Evolutionary conservation across 2,888 invertebrate species (phyloP), one percentile per base, ranked within the genome.

Genomic region (Archips xylosteana): DNA sequence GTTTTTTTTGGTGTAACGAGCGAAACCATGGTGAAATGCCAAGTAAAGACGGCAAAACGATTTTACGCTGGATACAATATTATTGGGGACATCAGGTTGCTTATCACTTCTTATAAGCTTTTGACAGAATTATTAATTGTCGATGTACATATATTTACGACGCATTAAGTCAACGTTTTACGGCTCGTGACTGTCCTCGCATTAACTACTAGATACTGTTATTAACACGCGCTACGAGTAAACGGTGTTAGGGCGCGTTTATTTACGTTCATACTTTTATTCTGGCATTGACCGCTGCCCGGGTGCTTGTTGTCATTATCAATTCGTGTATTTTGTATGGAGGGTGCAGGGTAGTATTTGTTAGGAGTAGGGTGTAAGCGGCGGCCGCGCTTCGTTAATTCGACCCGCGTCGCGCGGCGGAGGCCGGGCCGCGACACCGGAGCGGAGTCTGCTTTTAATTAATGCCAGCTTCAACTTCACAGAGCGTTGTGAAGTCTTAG

Each of bases 281-380:
- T 42, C 42, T 9, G 23, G 42, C 62, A 3, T 10, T 15, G 61
- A 12, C 49, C 36, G 51, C 15, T 83, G 80, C 79, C 80, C 80
- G 72, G 75, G 71, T 78, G 32, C 64, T 74, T 75, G 63, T 70
- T 60, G 80, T 82, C 81, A 84, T 81, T 80, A 81, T 70, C 49
- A 60, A 65, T 70, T 64, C 32, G 32, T 32, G 60, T 12, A 51
- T 60, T 65, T 65, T 39, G 34, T 54, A 51, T 59, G 49, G 68
- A 70, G 67, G 64, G 70, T 67, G 13, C 4, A n/a, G 49, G 49
- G 49, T 49, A n/a, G 63, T 57, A 45, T 54, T 61, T 15, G 54
- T 34, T 62, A 57, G 45, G 62, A 36, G 36, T 15, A 54, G 54
- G 32, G 47, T 34, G 62, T 13, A 47, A 32, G 47, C 57, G 59